phyloP scores from a whole-genome alignment of 2,797 vertebrate species.

The Pseudocheirus occidentalis region DNA sequence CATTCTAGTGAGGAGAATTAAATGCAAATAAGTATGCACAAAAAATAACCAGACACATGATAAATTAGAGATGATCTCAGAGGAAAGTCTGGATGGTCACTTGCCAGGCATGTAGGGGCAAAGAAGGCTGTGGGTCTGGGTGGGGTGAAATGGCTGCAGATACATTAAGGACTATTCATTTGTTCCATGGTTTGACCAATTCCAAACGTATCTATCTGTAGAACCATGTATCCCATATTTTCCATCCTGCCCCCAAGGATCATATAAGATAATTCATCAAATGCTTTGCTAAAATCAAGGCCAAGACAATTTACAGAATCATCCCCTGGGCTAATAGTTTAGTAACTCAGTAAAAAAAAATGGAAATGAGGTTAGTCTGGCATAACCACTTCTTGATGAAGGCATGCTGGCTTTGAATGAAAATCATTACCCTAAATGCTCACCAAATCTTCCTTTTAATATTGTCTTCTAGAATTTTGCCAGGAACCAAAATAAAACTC shows the following conservation, averaged over 20 bases:
- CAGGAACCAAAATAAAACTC: not conserved
- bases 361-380: not conserved
- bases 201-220: not conserved
- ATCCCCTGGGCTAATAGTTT: not conserved
- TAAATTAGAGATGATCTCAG: not conserved
- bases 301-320: not conserved
- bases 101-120: not conserved
- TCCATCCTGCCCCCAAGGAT: not conserved
- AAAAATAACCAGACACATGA: not conserved
- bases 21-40: not conserved
- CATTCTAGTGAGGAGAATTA: accelerated
- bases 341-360: not conserved
- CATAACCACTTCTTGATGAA: not conserved
- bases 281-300: not conserved
- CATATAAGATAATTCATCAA: not conserved
- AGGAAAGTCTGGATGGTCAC: not conserved
- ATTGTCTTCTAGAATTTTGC: not conserved
- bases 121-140: not conserved
- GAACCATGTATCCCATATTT: not conserved
- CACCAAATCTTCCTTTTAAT: not conserved
- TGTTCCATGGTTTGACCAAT: not conserved
- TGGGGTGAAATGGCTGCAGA: not conserved
- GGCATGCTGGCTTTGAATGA: not conserved
- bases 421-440: not conserved
- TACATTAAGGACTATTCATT: not conserved